Conservation (phyloP, 2,113 vertebrate species). For the Oophaga pumilio region DNA sequence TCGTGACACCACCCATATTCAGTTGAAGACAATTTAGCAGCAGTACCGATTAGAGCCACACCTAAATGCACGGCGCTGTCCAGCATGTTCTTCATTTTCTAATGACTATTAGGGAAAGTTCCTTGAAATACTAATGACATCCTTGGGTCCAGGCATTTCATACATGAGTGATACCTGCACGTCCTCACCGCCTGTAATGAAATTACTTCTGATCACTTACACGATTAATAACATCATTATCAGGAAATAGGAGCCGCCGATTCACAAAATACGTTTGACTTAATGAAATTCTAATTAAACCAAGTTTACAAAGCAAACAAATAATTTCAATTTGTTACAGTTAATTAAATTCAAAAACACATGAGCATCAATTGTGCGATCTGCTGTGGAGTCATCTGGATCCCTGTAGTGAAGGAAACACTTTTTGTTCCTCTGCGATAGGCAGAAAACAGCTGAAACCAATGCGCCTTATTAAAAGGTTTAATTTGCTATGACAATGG, state of each 20-base stretch:
- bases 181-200: background rate
- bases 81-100: no score
- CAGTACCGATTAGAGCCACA: no score
- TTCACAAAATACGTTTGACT: background rate
- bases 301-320: slow-evolving; percentile 40
- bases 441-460: slow-evolving; percentile 17
- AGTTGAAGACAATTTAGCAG: no score
- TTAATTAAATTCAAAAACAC: slow-evolving; percentile 52
- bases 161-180: background rate
- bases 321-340: slow-evolving; percentile 52
- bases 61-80: no score
- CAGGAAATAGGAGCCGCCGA: background rate
- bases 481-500: slow-evolving; percentile 55
- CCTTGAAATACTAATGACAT: background rate
- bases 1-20: no score
- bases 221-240: slow-evolving; percentile 9
- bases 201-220: background rate
- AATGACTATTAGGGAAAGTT: background rate
- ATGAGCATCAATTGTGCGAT: slow-evolving; percentile 47
- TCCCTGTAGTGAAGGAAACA: slow-evolving; percentile 42
- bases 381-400: slow-evolving; percentile 8
- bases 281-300: slow-evolving; percentile 55
- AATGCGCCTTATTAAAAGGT: slow-evolving; percentile 47
- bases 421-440: background rate
- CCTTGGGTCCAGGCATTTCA: background rate